These are phyloP conservation scores for Crocallis elinguaria DNA, from an alignment of 2,888 invertebrate genomes.

Conservation along the genomic window DNA sequence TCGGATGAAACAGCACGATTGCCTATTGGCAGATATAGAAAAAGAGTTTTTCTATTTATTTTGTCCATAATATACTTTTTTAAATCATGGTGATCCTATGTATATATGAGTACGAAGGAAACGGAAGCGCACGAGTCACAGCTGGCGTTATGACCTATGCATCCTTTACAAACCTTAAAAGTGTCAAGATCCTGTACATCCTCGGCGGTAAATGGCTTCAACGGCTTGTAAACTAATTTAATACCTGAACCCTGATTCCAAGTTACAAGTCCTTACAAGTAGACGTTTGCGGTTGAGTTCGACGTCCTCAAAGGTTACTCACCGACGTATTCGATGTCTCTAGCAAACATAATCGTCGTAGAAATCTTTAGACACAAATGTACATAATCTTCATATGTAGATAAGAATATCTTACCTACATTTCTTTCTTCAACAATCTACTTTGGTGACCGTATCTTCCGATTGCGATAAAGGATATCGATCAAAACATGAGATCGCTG, in stretches of 20 bases:
- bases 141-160: constrained; percentile 70
- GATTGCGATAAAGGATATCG: no score
- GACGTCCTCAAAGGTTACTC: constrained; percentile 10
- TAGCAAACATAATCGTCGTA: constrained; percentile 12
- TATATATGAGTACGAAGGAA: constrained; percentile 59
- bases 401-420: no score
- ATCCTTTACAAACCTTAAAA: constrained; percentile 78
- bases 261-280: no score
- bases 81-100: constrained; percentile 7
- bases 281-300: constrained; percentile 16
- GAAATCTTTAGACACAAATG: constrained; percentile 1
- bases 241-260: constrained; percentile 18
- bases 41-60: no score
- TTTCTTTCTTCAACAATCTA: no score
- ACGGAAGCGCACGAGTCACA: constrained; percentile 76
- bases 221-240: constrained; percentile 16
- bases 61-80: no score
- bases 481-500: no score
- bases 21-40: no score
- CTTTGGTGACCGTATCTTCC: no score
- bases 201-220: constrained; percentile 25
- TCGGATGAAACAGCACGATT: no score
- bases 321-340: constrained; percentile 10
- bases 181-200: constrained; percentile 48
- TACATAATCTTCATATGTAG: not conserved